phyloP scores from a whole-genome alignment of 2,888 invertebrate species.

The Sclerodermus sp. region DNA sequence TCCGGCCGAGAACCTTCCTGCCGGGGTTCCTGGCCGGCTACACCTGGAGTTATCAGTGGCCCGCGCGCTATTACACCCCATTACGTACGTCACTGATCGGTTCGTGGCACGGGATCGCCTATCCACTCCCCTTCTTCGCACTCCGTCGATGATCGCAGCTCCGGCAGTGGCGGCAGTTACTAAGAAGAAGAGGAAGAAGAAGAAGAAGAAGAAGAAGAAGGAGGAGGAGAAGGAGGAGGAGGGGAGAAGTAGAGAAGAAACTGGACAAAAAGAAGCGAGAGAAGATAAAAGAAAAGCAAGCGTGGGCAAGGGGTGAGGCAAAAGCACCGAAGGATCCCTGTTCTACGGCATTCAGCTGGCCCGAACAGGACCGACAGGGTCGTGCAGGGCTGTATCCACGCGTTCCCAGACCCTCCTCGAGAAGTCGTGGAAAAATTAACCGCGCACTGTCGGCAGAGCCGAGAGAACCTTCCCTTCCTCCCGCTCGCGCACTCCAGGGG shows the following conservation, averaged over 20 bases:
- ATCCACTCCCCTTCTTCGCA: constrained; percentile 23
- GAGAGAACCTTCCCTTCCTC: too few relatives aligned
- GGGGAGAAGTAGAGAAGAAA: constrained; percentile 11
- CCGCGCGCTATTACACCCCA: constrained; percentile 18
- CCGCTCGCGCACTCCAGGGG: too few relatives aligned
- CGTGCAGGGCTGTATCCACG: too few relatives aligned
- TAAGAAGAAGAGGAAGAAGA: constrained; percentile 6
- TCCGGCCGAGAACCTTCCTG: too few relatives aligned
- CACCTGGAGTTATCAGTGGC: constrained; percentile 10
- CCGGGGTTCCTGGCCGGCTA: too few relatives aligned
- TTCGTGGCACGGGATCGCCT: constrained; percentile 16
- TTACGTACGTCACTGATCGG: constrained; percentile 17
- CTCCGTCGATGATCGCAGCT: constrained; percentile 12
- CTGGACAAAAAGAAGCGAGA: constrained; percentile 5
- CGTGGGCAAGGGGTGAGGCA: too few relatives aligned
- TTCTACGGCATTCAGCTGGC: too few relatives aligned
- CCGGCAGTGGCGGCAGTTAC: constrained; percentile 14
- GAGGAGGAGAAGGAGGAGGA: constrained; percentile 5
- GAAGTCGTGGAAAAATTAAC: too few relatives aligned
- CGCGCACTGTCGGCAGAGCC: too few relatives aligned
- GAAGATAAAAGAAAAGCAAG: neutral
- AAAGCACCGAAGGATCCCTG: too few relatives aligned
- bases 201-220: neutral
- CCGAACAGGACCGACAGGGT: too few relatives aligned
- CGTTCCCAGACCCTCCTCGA: too few relatives aligned